Percentiles rank a stretch among this genome's conserved stretches.
These are phyloP conservation scores for Siniperca knerii DNA, from an alignment of 2,113 vertebrate species.

Conservation along the genomic window DNA sequence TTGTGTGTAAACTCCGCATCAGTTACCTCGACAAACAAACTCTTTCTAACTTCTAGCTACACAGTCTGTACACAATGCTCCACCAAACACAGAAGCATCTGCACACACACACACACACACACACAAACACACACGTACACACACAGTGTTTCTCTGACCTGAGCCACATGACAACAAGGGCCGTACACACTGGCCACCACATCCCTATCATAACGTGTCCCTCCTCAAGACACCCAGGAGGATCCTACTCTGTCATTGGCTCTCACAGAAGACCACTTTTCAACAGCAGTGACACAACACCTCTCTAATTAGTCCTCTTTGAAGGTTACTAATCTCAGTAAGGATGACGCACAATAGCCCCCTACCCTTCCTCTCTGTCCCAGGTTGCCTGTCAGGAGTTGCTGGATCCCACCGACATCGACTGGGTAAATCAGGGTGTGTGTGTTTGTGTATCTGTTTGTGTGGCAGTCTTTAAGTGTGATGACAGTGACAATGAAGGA, in stretches of 20 bases:
- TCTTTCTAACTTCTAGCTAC: conserved; percentile 13
- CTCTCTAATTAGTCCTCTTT: conserved; percentile 77
- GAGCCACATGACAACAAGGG: conserved; percentile 67
- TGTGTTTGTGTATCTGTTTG: conserved; percentile 21
- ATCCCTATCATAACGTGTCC: conserved; percentile 75
- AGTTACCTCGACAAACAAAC: conserved; percentile 25
- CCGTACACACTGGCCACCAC: conserved; percentile 49
- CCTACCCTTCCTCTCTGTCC: not conserved
- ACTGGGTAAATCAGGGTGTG: conserved; percentile 6
- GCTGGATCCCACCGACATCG: conserved; percentile 19
- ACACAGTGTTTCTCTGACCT: conserved; percentile 29
- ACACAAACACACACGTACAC: not conserved
- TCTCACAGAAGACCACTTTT: conserved; percentile 58
- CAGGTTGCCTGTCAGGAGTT: conserved; percentile 19
- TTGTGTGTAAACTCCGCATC: not conserved
- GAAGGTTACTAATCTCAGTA: conserved; percentile 72
- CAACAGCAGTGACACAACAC: conserved; percentile 60
- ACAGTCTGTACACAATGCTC: not conserved
- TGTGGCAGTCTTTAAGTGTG: not conserved
- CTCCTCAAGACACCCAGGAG: conserved; percentile 68
- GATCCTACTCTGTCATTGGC: conserved; percentile 68
- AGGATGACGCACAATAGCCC: conserved; percentile 53
- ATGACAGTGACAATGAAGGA: conserved; percentile 25
- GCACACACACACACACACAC: conserved; percentile 6
- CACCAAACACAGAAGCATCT: conserved; percentile 38